phyloP scores from a whole-genome alignment of 37 sponge, comb jelly and placozoan species.

The Chondrilla cf. caribensis region DNA sequence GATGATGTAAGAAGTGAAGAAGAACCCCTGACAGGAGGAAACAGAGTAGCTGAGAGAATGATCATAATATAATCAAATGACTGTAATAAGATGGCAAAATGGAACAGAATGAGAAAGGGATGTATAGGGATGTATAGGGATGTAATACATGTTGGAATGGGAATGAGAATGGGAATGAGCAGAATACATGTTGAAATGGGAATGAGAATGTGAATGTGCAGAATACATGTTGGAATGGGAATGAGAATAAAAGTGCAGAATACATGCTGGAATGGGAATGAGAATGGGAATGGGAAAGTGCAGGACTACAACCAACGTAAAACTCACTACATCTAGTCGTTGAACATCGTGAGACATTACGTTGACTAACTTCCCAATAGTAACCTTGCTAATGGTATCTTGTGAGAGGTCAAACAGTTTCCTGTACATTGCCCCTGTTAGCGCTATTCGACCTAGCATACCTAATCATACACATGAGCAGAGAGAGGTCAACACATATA shows the following conservation, averaged over 20 bases:
- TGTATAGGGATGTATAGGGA: background rate
- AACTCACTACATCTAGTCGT: constrained; percentile 66
- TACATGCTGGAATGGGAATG: too few species aligned
- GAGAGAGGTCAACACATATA: background rate
- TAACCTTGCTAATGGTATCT: constrained; percentile 40
- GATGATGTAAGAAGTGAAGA: constrained; percentile 48
- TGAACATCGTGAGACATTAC: constrained; percentile 80
- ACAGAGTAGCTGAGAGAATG: too few species aligned
- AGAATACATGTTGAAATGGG: background rate
- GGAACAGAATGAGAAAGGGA: constrained; percentile 44
- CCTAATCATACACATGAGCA: background rate
- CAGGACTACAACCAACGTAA: background rate
- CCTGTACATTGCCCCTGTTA: constrained; percentile 60
- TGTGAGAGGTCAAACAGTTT: constrained; percentile 63
- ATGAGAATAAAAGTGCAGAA: background rate
- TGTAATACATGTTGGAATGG: too few species aligned
- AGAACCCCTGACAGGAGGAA: constrained; percentile 38
- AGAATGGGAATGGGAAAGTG: background rate
- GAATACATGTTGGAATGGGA: constrained; percentile 28
- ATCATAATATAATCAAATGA: too few species aligned
- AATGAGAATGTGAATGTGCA: background rate
- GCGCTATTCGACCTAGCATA: constrained; percentile 40
- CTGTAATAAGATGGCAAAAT: too few species aligned
- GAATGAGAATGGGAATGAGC: too few species aligned
- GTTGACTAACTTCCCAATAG: constrained; percentile 72